Conservation (phyloP, 2,797 vertebrate genomes). For the Babyrousa celebensis region DNA sequence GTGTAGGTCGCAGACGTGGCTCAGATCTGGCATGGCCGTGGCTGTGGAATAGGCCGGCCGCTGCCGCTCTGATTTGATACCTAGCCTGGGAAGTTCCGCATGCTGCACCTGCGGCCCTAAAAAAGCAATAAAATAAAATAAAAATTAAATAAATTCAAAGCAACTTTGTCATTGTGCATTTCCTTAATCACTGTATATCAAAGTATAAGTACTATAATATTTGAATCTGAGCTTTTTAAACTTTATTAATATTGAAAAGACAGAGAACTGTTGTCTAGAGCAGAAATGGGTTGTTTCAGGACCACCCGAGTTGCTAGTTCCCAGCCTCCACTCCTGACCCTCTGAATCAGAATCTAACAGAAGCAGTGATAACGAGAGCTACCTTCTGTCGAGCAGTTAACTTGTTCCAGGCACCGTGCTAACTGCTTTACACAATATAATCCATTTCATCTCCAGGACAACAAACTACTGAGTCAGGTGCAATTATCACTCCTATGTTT, state of each 20-base stretch:
- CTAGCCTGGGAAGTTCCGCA: too few species aligned
- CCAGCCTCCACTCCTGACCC: neutral
- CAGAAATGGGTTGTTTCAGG: conserved; percentile 1
- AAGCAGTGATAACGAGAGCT: conserved; percentile 22
- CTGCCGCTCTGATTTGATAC: too few species aligned
- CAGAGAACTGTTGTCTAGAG: neutral
- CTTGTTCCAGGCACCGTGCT: neutral
- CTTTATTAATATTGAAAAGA: conserved; percentile 56
- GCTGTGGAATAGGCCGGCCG: too few species aligned
- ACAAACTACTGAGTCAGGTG: neutral
- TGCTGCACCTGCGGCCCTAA: too few species aligned
- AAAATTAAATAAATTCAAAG: conserved; percentile 30
- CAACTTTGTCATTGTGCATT: neutral
- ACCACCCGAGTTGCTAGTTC: conserved; percentile 1
- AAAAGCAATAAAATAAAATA: too few species aligned
- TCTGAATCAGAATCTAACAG: neutral
- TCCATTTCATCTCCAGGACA: neutral
- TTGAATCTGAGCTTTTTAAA: neutral
- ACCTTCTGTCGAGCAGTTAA: neutral
- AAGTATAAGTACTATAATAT: conserved; percentile 23
- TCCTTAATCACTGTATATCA: neutral
- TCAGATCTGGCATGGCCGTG: too few species aligned
- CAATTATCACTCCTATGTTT: neutral
- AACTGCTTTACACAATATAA: neutral
- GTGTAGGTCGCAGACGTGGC: too few species aligned